Evolutionary conservation across 2,113 vertebrate genomes (phyloP), one percentile per base, ranked within the genome.

Genomic region (Mystacornis crossleyi): DNA sequence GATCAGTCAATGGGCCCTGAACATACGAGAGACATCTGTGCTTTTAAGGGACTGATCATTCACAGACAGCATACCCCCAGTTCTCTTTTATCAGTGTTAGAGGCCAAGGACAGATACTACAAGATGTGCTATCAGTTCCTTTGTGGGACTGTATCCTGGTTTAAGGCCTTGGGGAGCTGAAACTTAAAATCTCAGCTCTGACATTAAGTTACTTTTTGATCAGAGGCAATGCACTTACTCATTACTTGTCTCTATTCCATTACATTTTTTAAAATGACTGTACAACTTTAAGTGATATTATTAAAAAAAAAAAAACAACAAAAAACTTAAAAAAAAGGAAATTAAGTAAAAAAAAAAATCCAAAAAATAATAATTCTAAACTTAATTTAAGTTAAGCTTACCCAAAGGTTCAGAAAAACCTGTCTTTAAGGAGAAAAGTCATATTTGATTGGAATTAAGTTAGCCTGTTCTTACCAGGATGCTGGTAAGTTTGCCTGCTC

Each of bases 381-480:
- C 16, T 85, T 45, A 71, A 5, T 78, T 51, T 45, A 87, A 71
- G 21, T 84, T 62, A 94, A 74, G 12, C 25, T 91, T 81, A 60
- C 20, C 54, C 58, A 71, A 57, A 89, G 5, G 57, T 62, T 67
- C 28, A 73, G 14, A 45, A 81, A 90, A 92, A 50, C 9, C 20
- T 53, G 29, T 55, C 28, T 70, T 93, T 87, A 57, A 40, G 69
- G 42, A 42, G 17, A 70, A 86, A 78, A 93, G 55, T 67, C 6
- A 0, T 81, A 83, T 90, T 93, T 86, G 81, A 92, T 47, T 75
- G 34, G 60, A 86, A 93, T 91, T 86, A 55, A 82, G 90, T 96
- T 95, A 82, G 50, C 48, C 54, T 80, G 31, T 88, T 93, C 45
- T 73, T 87, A 80, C 38, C 38, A 38, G 38, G 38, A 38, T 38